phyloP scores from a whole-genome alignment of 2,888 invertebrate species.

The Chelonus formosanus region DNA sequence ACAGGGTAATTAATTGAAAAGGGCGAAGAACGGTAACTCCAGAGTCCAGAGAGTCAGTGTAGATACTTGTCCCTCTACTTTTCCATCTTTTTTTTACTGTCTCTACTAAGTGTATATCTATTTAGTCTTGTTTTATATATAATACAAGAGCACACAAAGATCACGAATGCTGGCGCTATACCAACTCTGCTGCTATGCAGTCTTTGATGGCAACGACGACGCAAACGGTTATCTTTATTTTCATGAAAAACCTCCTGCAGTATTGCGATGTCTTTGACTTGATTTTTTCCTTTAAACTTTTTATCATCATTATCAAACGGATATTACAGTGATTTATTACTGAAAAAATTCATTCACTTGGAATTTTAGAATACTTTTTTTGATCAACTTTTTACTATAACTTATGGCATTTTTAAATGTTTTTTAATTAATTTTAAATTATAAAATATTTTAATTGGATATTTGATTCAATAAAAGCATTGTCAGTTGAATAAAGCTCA shows the following conservation, averaged over 20 bases:
- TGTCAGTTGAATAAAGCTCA: no score
- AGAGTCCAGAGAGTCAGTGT: constrained; percentile 1
- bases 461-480: no score
- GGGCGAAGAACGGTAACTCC: constrained; percentile 28
- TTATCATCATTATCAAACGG: constrained; percentile 32
- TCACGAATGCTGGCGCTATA: constrained; percentile 1
- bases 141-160: constrained; percentile 15
- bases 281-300: constrained; percentile 9
- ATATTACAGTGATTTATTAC: constrained; percentile 27
- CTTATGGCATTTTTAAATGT: no score
- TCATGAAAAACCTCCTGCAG: constrained; percentile 25
- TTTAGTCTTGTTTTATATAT: constrained; percentile 9
- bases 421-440: no score
- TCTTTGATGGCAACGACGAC: constrained; percentile 22
- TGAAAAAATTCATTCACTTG: no score
- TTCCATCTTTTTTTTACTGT: constrained; percentile 5
- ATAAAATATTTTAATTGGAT: no score
- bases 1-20: constrained; percentile 31
- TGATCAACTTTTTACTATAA: no score
- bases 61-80: constrained; percentile 9
- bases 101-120: not conserved
- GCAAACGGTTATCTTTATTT: constrained; percentile 33
- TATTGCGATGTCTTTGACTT: no score
- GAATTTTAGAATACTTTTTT: no score
- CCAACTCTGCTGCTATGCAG: not conserved